Evolutionary conservation across 2,888 invertebrate genomes (phyloP).

Genomic region (Amorpha juglandis): DNA sequence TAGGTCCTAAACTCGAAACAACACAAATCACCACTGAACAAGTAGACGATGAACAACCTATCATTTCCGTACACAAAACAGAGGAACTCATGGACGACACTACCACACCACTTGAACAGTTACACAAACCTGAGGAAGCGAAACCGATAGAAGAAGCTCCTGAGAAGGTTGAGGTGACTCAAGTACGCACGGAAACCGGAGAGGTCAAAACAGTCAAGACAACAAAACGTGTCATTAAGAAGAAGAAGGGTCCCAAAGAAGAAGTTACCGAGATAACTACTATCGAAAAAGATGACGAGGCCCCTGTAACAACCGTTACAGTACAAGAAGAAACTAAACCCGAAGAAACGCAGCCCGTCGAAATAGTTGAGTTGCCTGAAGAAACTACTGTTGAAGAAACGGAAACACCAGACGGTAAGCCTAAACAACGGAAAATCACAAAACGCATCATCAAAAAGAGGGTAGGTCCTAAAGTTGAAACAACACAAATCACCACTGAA

Average conservation of each 20-base stretch:
- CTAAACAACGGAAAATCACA: slow-evolving; percentile 35
- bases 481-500: slow-evolving; percentile 59
- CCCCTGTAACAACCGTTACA: slow-evolving; percentile 37
- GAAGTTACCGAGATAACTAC: slow-evolving; percentile 41
- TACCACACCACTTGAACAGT: slow-evolving; percentile 14
- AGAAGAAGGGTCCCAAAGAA: slow-evolving; percentile 42
- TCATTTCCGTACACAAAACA: slow-evolving; percentile 34
- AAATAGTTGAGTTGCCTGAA: slow-evolving; percentile 43
- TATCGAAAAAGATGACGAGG: slow-evolving; percentile 42
- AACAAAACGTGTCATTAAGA: slow-evolving; percentile 44
- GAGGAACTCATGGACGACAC: slow-evolving; percentile 43
- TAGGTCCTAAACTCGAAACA: slow-evolving; percentile 41
- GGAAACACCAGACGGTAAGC: slow-evolving; percentile 40
- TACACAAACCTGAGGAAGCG: not conserved
- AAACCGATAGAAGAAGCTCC: not conserved
- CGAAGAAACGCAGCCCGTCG: slow-evolving; percentile 31
- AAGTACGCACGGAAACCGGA: slow-evolving; percentile 35
- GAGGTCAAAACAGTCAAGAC: slow-evolving; percentile 53
- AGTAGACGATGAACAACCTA: slow-evolving; percentile 48
- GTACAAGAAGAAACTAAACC: slow-evolving; percentile 33
- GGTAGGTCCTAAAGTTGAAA: slow-evolving; percentile 49
- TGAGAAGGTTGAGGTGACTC: not conserved
- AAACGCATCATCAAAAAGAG: slow-evolving; percentile 69
- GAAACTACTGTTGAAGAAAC: slow-evolving; percentile 39
- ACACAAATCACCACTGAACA: slow-evolving; percentile 48